Conservation (phyloP, 92 coral and sea anemone genomes). For the Heliopora coerulea region DNA sequence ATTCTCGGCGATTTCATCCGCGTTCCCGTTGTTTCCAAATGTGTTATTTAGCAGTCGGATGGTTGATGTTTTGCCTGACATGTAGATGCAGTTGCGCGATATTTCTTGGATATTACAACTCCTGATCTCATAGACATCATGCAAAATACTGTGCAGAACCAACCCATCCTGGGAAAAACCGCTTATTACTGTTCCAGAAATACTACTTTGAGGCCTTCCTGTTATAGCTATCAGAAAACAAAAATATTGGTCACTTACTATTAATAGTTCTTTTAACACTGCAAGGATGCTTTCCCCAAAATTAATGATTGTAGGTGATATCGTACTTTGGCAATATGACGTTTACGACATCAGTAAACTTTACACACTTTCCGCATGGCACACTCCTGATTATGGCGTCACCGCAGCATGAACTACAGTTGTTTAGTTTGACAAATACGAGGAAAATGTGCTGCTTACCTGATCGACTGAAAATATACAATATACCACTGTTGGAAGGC, state of each 20-base stretch:
- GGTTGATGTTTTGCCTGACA: background rate
- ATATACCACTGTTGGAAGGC: too few relatives aligned
- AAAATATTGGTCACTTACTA: background rate
- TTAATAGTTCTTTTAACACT: too few relatives aligned
- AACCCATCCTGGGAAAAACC: background rate
- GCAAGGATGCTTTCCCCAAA: too few relatives aligned
- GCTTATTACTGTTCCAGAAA: background rate
- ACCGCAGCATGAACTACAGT: too few relatives aligned
- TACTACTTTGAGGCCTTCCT: background rate
- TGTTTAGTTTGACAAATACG: too few relatives aligned
- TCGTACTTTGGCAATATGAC: too few relatives aligned
- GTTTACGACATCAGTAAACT: too few relatives aligned
- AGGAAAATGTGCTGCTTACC: too few relatives aligned
- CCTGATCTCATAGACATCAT: background rate
- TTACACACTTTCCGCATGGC: too few relatives aligned
- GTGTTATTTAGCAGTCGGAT: background rate
- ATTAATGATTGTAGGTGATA: too few relatives aligned
- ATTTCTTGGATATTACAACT: background rate
- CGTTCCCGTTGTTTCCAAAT: constrained; percentile 9
- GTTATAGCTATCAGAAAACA: background rate
- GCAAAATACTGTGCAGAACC: background rate
- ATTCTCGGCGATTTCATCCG: background rate
- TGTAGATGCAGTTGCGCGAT: background rate
- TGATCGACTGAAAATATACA: too few relatives aligned
- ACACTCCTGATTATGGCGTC: too few relatives aligned